Conservation (phyloP, 1,140 invertebrate genomes). For the Aethina tumida region DNA sequence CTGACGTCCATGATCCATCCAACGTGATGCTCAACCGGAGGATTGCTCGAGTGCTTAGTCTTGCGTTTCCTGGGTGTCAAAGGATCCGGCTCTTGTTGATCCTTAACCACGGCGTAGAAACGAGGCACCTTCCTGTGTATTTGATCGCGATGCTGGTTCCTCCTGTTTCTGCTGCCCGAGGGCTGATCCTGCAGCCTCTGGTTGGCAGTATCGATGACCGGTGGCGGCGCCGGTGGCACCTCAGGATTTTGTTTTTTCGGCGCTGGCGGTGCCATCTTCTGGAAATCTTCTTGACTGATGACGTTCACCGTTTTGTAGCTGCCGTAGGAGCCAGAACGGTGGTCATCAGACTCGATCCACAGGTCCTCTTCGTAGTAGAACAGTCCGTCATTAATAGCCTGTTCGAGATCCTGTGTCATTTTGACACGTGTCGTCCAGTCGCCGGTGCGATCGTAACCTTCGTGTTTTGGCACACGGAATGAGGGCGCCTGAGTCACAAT, state of each 20-base stretch:
- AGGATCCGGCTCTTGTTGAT: slow-evolving; percentile 51
- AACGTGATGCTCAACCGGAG: slow-evolving; percentile 88
- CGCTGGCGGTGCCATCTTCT: slow-evolving; percentile 60
- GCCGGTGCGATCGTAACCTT: slow-evolving; percentile 80
- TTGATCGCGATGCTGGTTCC: slow-evolving; percentile 18
- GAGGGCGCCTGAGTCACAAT: slow-evolving; percentile 80
- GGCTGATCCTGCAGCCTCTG: too few species aligned
- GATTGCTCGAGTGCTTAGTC: slow-evolving; percentile 85
- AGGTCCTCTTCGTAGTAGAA: slow-evolving; percentile 90
- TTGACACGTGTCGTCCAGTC: slow-evolving; percentile 76
- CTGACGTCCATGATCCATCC: slow-evolving; percentile 93
- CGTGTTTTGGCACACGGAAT: slow-evolving; percentile 61
- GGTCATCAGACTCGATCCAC: slow-evolving; percentile 43
- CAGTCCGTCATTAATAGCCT: slow-evolving; percentile 91
- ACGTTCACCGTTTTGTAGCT: slow-evolving; percentile 82
- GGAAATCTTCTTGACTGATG: slow-evolving; percentile 81
- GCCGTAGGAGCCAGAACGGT: slow-evolving; percentile 29
- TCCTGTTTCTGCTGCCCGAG: slow-evolving; percentile 10
- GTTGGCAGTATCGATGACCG: slow-evolving; percentile 16
- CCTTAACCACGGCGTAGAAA: slow-evolving; percentile 93
- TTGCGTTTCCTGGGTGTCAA: slow-evolving; percentile 75
- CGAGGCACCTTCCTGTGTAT: slow-evolving; percentile 48
- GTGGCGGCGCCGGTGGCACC: slow-evolving; percentile 70
- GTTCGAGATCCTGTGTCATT: slow-evolving; percentile 87
- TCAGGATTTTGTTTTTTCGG: slow-evolving; percentile 54